Percentiles rank a stretch among this genome's conserved stretches.
These are phyloP conservation scores for Nomada ruficornis DNA, from an alignment of 2,888 invertebrate species.

Conservation along the genomic window DNA sequence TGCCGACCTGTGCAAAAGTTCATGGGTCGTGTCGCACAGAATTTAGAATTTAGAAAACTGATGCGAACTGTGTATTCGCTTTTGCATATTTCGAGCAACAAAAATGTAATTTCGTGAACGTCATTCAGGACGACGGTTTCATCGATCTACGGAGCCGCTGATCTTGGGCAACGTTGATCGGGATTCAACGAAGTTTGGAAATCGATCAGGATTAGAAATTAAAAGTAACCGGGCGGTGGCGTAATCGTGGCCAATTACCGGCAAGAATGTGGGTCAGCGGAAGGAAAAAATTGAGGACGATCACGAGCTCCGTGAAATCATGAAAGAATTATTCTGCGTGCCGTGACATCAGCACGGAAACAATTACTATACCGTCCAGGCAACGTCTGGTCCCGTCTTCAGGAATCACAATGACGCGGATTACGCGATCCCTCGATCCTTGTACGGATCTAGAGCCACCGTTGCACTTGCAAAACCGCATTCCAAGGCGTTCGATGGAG, in stretches of 20 bases:
- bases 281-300: slow-evolving; percentile 69
- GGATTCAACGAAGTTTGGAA: background rate
- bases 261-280: slow-evolving; percentile 58
- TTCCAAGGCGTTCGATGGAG: background rate
- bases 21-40: background rate
- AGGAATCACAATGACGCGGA: slow-evolving; percentile 44
- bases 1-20: background rate
- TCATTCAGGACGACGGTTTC: background rate
- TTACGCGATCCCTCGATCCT: slow-evolving; percentile 47
- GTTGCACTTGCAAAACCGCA: slow-evolving; percentile 40
- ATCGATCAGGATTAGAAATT: slow-evolving; percentile 10
- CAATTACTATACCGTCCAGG: slow-evolving; percentile 40
- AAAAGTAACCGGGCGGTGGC: slow-evolving; percentile 11
- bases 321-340: slow-evolving; percentile 31
- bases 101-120: background rate
- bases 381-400: slow-evolving; percentile 19
- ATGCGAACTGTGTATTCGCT: background rate
- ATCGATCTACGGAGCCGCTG: background rate
- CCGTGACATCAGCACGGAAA: slow-evolving; percentile 55
- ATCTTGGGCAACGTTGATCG: background rate
- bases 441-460: slow-evolving; percentile 21
- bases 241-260: slow-evolving; percentile 38
- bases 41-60: background rate
- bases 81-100: background rate
- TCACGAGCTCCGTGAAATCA: slow-evolving; percentile 45